These are phyloP conservation scores for Danaus plexippus DNA, from an alignment of 1,140 invertebrate genomes.

Conservation along the genomic window DNA sequence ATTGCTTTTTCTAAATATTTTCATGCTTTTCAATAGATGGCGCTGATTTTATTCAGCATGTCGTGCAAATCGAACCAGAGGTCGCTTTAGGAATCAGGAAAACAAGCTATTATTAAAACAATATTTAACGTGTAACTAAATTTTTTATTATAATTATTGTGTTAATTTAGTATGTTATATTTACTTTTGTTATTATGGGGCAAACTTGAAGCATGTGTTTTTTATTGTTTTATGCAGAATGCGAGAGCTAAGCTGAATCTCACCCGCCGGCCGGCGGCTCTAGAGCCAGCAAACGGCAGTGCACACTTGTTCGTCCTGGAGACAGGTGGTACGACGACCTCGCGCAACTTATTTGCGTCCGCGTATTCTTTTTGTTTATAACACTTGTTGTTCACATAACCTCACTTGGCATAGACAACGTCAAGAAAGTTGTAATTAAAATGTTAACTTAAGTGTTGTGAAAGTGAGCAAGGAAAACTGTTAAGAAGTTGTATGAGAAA, in stretches of 20 bases:
- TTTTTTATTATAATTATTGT: no score
- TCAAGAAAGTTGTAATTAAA: constrained; percentile 22
- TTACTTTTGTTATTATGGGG: no score
- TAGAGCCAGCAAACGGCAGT: constrained; percentile 38
- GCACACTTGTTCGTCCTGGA: constrained; percentile 51
- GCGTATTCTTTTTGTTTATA: constrained; percentile 63
- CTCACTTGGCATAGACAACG: constrained; percentile 7
- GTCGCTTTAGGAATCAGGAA: no score
- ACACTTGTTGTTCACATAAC: constrained; percentile 42
- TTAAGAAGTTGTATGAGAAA: constrained; percentile 61
- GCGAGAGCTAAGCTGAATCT: constrained; percentile 32
- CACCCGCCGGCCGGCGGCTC: constrained; percentile 29
- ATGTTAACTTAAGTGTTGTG: constrained; percentile 62
- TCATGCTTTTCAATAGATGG: no score
- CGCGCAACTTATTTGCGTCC: constrained; percentile 39
- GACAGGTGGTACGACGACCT: constrained; percentile 54
- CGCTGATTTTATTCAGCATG: no score
- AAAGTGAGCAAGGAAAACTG: constrained; percentile 54
- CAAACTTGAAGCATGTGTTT: no score
- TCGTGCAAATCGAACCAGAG: no score
- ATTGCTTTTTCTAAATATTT: no score
- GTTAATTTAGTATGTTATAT: no score
- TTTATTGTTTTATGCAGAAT: constrained; percentile 15
- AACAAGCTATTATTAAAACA: no score
- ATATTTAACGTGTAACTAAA: no score